Evolutionary conservation across 2,113 vertebrate genomes (phyloP).

Genomic region (Semicossyphus pulcher): DNA sequence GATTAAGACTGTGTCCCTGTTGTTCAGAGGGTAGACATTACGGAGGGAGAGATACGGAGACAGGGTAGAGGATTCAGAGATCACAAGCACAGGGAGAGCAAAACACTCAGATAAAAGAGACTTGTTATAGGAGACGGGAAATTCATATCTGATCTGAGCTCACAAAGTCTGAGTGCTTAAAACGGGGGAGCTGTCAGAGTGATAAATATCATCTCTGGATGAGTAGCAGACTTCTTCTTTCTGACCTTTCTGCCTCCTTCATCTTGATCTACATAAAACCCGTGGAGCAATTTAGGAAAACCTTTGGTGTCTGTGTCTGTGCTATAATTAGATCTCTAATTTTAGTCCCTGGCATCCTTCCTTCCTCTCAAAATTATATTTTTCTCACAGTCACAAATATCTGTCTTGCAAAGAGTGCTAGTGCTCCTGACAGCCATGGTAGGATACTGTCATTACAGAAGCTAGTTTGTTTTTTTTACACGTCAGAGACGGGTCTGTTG

Average conservation of each 20-base stretch:
- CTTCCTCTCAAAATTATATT: not conserved
- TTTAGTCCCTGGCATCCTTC: conserved; percentile 34
- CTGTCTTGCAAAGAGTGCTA: not conserved
- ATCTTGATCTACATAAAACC: conserved; percentile 16
- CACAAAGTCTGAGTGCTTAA: conserved; percentile 25
- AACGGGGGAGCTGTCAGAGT: conserved; percentile 31
- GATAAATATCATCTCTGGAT: conserved; percentile 44
- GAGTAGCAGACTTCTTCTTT: conserved; percentile 19
- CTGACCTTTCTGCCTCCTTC: conserved; percentile 50
- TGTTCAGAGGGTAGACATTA: conserved; percentile 7
- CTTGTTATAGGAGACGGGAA: conserved; percentile 1
- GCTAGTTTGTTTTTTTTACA: conserved; percentile 15
- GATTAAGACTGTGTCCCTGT: conserved; percentile 43
- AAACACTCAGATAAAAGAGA: conserved; percentile 18
- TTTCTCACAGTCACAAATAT: conserved; percentile 30
- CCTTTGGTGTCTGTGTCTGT: conserved; percentile 8
- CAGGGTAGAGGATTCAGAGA: conserved; percentile 14
- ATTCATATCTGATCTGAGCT: conserved; percentile 42
- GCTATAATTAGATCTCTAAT: conserved; percentile 42
- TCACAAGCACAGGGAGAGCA: conserved; percentile 1
- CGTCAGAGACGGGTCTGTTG: conserved; percentile 43
- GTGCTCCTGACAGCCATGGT: not conserved
- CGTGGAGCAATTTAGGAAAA: conserved; percentile 19
- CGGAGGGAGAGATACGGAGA: not conserved
- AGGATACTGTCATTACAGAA: not conserved